phyloP scores from a whole-genome alignment of 2,888 invertebrate species.

The Crematogaster levior region DNA sequence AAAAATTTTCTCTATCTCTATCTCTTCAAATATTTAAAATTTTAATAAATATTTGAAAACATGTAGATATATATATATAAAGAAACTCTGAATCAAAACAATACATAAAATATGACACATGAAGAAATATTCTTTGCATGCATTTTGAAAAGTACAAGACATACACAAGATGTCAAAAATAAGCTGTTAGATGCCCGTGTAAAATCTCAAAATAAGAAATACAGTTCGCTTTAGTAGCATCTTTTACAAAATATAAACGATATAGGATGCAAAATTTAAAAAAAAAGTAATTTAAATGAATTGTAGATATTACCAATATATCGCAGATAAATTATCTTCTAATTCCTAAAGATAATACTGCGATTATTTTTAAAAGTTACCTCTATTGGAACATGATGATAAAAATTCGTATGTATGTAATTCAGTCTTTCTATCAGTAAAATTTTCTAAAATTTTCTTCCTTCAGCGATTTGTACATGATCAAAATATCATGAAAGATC shows the following conservation, averaged over 20 bases:
- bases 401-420: slow-evolving; percentile 45
- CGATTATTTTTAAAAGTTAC: slow-evolving; percentile 35
- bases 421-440: slow-evolving; percentile 68
- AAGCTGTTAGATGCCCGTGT: background rate
- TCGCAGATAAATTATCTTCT: slow-evolving; percentile 35
- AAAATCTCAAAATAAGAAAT: background rate
- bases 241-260: slow-evolving; percentile 30
- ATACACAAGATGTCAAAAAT: background rate
- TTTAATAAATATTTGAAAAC: background rate
- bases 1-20: no score
- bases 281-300: slow-evolving; percentile 8
- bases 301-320: slow-evolving; percentile 27
- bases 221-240: background rate
- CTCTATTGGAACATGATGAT: slow-evolving; percentile 48
- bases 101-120: slow-evolving; percentile 1
- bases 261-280: slow-evolving; percentile 2
- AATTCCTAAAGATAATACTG: slow-evolving; percentile 39
- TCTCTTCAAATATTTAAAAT: no score
- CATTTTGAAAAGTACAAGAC: background rate
- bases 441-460: slow-evolving; percentile 49
- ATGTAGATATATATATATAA: background rate
- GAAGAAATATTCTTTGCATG: background rate
- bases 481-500: slow-evolving; percentile 25
- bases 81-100: background rate
- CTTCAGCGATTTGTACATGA: background rate